A percentile compares a stretch with the other conserved stretches of the same genome.
These are phyloP conservation scores for Oxygymnocypris stewartii DNA, from an alignment of 2,113 vertebrate genomes.

Conservation along the genomic window DNA sequence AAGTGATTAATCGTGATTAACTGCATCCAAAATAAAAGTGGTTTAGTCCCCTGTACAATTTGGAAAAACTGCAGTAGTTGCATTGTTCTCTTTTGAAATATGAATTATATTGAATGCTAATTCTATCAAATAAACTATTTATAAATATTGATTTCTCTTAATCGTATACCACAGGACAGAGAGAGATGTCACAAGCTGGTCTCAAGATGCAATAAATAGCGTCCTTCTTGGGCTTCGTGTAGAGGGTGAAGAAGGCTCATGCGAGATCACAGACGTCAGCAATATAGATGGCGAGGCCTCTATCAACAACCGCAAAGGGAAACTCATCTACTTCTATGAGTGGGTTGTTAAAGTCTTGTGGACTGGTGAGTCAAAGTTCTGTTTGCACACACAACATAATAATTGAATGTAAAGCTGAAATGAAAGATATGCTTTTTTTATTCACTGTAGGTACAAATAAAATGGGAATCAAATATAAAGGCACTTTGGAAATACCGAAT, in stretches of 20 bases:
- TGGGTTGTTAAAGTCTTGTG: slow-evolving; percentile 82
- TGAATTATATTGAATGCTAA: not conserved
- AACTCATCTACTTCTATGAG: slow-evolving; percentile 88
- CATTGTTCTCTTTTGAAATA: not conserved
- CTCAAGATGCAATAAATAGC: slow-evolving; percentile 81
- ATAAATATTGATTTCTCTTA: not conserved
- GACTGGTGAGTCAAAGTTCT: slow-evolving; percentile 75
- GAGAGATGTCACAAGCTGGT: slow-evolving; percentile 88
- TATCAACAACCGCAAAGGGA: slow-evolving; percentile 89
- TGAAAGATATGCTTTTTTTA: not conserved
- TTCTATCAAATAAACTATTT: not conserved
- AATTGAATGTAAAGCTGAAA: not conserved
- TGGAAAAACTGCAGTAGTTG: not conserved
- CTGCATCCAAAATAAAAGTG: no score
- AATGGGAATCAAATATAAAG: slow-evolving; percentile 84
- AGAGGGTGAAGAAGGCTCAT: slow-evolving; percentile 78
- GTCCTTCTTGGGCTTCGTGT: slow-evolving; percentile 78
- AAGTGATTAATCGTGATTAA: no score
- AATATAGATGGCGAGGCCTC: slow-evolving; percentile 86
- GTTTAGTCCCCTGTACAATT: not conserved
- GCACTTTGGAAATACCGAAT: slow-evolving; percentile 84
- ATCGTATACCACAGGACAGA: slow-evolving; percentile 77
- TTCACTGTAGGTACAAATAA: slow-evolving; percentile 77
- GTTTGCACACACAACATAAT: not conserved
- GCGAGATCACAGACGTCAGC: slow-evolving; percentile 84